Conservation (phyloP, 1,140 invertebrate genomes). For the Phthorimaea operculella region DNA sequence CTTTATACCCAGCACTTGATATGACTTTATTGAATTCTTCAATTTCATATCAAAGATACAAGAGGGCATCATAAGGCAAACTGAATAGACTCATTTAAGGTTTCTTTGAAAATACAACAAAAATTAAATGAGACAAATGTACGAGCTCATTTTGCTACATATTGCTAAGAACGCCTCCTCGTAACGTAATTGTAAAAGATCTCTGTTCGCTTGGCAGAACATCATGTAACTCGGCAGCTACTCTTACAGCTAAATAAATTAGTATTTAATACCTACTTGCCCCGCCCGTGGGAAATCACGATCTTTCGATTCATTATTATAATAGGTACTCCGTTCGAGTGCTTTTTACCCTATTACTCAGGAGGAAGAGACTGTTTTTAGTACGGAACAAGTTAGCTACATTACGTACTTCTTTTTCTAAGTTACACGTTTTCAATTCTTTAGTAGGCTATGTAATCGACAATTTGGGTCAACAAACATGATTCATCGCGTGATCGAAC, state of each 20-base stretch:
- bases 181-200: background rate
- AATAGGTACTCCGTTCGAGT: slow-evolving; percentile 14
- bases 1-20: no score
- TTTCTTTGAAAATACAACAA: no score
- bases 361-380: slow-evolving; percentile 1
- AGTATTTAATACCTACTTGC: slow-evolving; percentile 7
- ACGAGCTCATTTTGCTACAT: no score
- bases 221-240: background rate
- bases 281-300: slow-evolving; percentile 25
- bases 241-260: slow-evolving; percentile 3
- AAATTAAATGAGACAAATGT: no score
- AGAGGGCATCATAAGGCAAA: no score
- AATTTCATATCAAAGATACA: no score
- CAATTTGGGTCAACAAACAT: no score
- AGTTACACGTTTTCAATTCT: no score
- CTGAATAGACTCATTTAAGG: no score
- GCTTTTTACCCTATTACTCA: slow-evolving; percentile 9
- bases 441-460: no score
- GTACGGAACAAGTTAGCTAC: background rate
- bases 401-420: background rate
- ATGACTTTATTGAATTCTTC: no score
- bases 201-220: background rate
- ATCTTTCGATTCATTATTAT: slow-evolving; percentile 22
- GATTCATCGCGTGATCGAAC: no score
- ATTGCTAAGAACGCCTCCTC: background rate